Evolutionary conservation across 2,797 vertebrate genomes (phyloP), one percentile per base, ranked within the genome.

Genomic region (Betta splendens): DNA sequence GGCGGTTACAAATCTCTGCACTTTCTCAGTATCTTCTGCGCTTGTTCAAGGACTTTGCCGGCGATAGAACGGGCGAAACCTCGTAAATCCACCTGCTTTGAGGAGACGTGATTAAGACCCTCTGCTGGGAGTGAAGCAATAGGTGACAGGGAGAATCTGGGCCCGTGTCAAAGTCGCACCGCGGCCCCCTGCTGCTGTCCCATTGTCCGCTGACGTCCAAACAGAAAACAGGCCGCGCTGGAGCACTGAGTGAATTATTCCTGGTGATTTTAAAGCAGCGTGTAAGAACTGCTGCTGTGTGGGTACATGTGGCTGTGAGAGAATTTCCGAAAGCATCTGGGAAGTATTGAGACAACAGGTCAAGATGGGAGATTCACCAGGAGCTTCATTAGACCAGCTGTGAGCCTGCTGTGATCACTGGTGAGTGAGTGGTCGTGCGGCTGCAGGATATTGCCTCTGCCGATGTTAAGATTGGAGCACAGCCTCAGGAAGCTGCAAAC

Each of bases 311-410:
- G n/a, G n/a, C n/a, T n/a, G 65, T 72, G 73, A 51, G 66, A 69
- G 65, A 72, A 29, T 32, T 18, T n/a, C n/a, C n/a, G n/a, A 31
- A 71, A 73, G 68, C 80, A 88, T 90, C 85, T 89, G 87, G 80
- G 81, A 69, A 55, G 63, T 68, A 87, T 90, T 83, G 81, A 67
- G 73, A 77, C 71, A 81, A 80, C 70, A 77, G 64, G 75, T 58
- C 51, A 57, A 69, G 61, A 52, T 78, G 78, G 64, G 79, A 75
- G 72, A 53, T 72, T 69, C 67, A 71, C 42, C 40, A 12, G 69
- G 76, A 79, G 69, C 68, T 81, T 83, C 64, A 77, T 79, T 60
- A 80, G 72, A 44, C 63, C 62, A 71, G 75, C 81, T 78, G 65
- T 32, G 63, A 83, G 75, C 56, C 72, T 64, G 56, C 79, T 81